Percentiles rank a stretch among this genome's conserved stretches.
phyloP scores from a whole-genome alignment of 2,797 vertebrate genomes.

The Ptychadena robeensis region DNA sequence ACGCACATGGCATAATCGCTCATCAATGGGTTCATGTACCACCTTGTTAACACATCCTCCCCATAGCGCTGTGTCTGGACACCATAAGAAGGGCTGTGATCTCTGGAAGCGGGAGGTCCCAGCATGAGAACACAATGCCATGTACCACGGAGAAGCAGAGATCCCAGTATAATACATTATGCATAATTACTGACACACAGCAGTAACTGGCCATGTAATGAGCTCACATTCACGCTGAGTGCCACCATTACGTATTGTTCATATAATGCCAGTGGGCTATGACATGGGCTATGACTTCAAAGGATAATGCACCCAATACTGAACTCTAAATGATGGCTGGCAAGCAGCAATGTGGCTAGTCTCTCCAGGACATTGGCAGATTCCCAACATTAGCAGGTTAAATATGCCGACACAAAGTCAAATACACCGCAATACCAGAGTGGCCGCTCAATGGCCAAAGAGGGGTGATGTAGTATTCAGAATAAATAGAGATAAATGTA shows the following conservation, averaged over 20 bases:
- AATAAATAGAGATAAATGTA: no score
- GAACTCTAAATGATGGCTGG: no score
- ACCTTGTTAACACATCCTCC: not conserved
- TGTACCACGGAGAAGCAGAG: constrained; percentile 29
- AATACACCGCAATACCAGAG: no score
- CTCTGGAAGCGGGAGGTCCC: constrained; percentile 13
- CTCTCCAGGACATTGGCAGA: no score
- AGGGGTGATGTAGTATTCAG: no score
- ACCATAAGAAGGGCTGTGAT: constrained; percentile 31
- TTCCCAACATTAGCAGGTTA: no score
- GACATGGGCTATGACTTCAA: no score
- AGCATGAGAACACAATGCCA: constrained; percentile 31
- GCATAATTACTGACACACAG: constrained; percentile 16
- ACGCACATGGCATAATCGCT: constrained; percentile 53
- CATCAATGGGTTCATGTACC: not conserved
- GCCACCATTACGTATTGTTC: not conserved
- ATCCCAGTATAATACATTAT: constrained; percentile 28
- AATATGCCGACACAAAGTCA: no score
- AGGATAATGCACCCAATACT: no score
- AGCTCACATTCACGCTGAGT: not conserved
- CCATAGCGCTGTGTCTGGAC: not conserved
- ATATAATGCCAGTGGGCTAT: no score
- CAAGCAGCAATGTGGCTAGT: no score
- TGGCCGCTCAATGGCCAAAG: no score
- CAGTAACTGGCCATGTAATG: not conserved